Evolutionary conservation across 2,797 vertebrate genomes (phyloP).

Genomic region (Corythornis leucogaster): DNA sequence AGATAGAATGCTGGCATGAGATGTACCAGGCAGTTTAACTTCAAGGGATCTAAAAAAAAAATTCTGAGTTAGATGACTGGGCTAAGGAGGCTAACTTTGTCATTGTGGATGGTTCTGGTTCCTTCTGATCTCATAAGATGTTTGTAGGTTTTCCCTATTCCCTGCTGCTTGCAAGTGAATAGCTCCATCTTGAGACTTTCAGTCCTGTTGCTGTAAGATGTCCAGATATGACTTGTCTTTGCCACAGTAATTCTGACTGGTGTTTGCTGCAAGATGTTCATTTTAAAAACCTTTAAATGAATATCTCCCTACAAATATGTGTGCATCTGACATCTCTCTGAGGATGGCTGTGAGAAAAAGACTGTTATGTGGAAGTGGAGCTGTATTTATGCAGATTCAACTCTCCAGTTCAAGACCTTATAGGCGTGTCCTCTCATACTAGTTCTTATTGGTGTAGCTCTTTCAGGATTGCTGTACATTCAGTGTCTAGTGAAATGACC

Average conservation of each 20-base stretch:
- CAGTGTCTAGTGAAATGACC: not conserved
- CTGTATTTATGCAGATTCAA: not conserved
- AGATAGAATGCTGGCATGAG: slow-evolving; percentile 38
- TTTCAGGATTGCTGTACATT: slow-evolving; percentile 19
- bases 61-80: not conserved
- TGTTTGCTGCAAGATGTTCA: slow-evolving; percentile 54
- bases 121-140: slow-evolving; percentile 52
- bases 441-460: not conserved
- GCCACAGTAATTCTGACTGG: slow-evolving; percentile 15
- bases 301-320: slow-evolving; percentile 33
- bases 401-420: not conserved
- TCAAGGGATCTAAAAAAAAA: not conserved
- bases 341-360: not conserved
- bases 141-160: not conserved
- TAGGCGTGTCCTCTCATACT: slow-evolving; percentile 25
- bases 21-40: not conserved
- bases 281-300: slow-evolving; percentile 56
- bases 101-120: slow-evolving; percentile 31
- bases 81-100: not conserved
- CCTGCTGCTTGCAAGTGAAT: slow-evolving; percentile 49
- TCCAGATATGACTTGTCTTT: slow-evolving; percentile 21
- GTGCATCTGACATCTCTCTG: slow-evolving; percentile 4
- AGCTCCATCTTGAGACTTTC: slow-evolving; percentile 46
- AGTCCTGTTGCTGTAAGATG: slow-evolving; percentile 2
- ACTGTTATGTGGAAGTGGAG: slow-evolving; percentile 18